Evolutionary conservation across 2,888 invertebrate genomes (phyloP).

Genomic region (Ornithoptera priamus): DNA sequence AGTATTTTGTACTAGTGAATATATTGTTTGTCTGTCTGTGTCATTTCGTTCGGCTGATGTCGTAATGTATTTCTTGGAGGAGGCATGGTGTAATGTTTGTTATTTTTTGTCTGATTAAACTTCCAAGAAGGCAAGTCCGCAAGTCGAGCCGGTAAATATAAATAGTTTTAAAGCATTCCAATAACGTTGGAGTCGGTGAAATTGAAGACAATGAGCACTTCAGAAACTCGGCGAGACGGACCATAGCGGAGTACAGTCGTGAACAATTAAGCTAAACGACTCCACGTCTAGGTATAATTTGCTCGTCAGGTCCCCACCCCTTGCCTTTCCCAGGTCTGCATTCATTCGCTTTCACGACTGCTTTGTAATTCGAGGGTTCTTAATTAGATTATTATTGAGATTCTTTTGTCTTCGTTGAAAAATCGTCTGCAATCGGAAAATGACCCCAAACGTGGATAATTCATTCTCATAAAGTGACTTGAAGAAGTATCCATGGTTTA

Average conservation of each 20-base stretch:
- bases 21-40: too few relatives aligned
- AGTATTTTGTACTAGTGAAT: too few relatives aligned
- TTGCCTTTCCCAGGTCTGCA: slow-evolving; percentile 39
- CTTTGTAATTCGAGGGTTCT: background rate
- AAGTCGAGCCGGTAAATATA: background rate
- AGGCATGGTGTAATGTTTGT: too few relatives aligned
- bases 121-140: background rate
- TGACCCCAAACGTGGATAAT: too few relatives aligned
- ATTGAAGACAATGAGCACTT: slow-evolving; percentile 23
- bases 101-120: too few relatives aligned
- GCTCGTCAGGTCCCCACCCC: slow-evolving; percentile 49
- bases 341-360: slow-evolving; percentile 41
- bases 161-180: slow-evolving; percentile 12
- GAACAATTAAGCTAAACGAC: slow-evolving; percentile 67
- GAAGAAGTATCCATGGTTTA: slow-evolving; percentile 39
- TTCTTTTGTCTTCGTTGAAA: too few relatives aligned
- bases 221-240: slow-evolving; percentile 19
- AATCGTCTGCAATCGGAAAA: too few relatives aligned
- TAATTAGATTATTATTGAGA: background rate
- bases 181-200: slow-evolving; percentile 15
- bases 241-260: slow-evolving; percentile 36
- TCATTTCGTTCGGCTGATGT: too few relatives aligned
- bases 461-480: too few relatives aligned
- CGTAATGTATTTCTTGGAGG: too few relatives aligned
- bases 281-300: slow-evolving; percentile 56